A percentile compares a stretch with the other conserved stretches of the same genome.
Conservation (phyloP, 2,113 vertebrate species). For the Istiophorus platypterus region DNA sequence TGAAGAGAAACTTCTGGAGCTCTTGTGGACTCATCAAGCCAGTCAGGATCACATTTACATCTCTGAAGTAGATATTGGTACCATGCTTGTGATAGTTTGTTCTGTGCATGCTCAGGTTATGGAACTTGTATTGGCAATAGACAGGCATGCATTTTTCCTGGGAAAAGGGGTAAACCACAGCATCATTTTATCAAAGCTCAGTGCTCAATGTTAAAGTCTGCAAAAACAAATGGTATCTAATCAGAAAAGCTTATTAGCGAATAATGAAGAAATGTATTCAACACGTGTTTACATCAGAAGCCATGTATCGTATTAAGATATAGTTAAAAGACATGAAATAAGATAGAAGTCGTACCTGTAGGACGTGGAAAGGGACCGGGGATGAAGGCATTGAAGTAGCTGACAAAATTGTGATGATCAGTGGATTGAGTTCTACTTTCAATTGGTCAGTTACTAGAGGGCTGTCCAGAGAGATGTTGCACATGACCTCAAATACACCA, state of each 20-base stretch:
- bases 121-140: constrained; percentile 89
- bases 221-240: background rate
- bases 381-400: constrained; percentile 83
- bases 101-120: constrained; percentile 75
- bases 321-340: background rate
- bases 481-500: constrained; percentile 79
- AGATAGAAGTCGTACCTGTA: constrained; percentile 81
- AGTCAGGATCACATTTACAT: constrained; percentile 87
- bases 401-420: constrained; percentile 86
- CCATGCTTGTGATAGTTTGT: constrained; percentile 81
- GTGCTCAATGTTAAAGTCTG: background rate
- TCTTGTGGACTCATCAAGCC: constrained; percentile 80
- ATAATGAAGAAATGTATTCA: background rate
- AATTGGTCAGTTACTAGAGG: constrained; percentile 87
- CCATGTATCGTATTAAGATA: background rate
- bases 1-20: constrained; percentile 82
- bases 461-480: constrained; percentile 82
- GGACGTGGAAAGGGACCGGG: constrained; percentile 77
- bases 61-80: constrained; percentile 83
- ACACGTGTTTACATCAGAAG: background rate
- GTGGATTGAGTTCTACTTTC: constrained; percentile 86
- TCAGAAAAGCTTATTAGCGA: background rate
- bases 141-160: constrained; percentile 85
- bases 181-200: background rate
- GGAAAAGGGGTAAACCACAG: constrained; percentile 9